Percentiles rank a stretch among this genome's conserved stretches.
These are phyloP conservation scores for Idaea biselata DNA, from an alignment of 2,888 invertebrate species.

Conservation along the genomic window DNA sequence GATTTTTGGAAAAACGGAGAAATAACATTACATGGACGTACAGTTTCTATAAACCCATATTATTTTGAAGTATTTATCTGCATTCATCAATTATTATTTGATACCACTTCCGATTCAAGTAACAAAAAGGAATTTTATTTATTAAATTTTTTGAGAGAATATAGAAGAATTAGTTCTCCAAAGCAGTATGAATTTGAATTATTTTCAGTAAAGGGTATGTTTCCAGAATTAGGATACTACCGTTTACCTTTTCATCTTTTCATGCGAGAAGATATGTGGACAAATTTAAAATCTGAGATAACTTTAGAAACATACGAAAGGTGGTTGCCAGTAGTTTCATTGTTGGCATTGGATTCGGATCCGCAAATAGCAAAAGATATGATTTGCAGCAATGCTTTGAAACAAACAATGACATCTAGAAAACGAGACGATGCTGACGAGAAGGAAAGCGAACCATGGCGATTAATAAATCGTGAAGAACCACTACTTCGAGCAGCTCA, in stretches of 20 bases:
- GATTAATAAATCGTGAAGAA: slow-evolving; percentile 64
- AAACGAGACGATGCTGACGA: slow-evolving; percentile 47
- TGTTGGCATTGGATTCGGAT: slow-evolving; percentile 65
- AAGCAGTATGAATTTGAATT: slow-evolving; percentile 75
- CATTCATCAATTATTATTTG: slow-evolving; percentile 63
- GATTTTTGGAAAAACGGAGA: slow-evolving; percentile 77
- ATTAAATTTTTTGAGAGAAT: slow-evolving; percentile 68
- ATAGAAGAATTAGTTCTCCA: slow-evolving; percentile 63
- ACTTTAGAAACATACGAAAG: slow-evolving; percentile 73
- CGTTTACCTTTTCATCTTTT: slow-evolving; percentile 74
- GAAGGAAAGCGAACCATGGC: slow-evolving; percentile 67
- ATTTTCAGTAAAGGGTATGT: slow-evolving; percentile 74
- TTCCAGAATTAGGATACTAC: slow-evolving; percentile 74
- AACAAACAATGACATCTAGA: slow-evolving; percentile 75
- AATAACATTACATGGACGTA: slow-evolving; percentile 65
- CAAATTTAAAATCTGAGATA: slow-evolving; percentile 74
- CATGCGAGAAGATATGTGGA: slow-evolving; percentile 75
- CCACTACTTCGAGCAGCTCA: slow-evolving; percentile 71
- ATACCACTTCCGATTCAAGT: slow-evolving; percentile 45
- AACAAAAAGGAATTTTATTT: slow-evolving; percentile 67
- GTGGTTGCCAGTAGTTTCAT: slow-evolving; percentile 67
- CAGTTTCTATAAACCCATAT: slow-evolving; percentile 70
- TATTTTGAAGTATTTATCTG: slow-evolving; percentile 72
- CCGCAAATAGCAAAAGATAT: slow-evolving; percentile 73
- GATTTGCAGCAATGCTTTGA: slow-evolving; percentile 77